Evolutionary conservation across 2,888 invertebrate genomes (phyloP), one percentile per base, ranked within the genome.

Genomic region (Belgica antarctica): DNA sequence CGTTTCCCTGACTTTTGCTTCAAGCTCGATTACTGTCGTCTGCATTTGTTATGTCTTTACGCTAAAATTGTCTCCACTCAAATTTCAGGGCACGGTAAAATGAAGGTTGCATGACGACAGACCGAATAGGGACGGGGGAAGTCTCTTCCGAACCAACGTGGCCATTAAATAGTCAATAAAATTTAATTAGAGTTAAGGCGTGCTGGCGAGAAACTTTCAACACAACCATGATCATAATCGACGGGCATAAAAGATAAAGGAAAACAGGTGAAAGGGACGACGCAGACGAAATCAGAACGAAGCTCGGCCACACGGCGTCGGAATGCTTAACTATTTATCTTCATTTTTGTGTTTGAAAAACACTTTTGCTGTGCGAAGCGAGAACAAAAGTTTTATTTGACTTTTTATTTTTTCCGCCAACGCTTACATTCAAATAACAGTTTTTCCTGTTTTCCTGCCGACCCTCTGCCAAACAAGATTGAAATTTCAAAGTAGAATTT

Each of bases 211-310:
- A 25, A 59, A 27, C n/a, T 24, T 22, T 19, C 22, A 4, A n/a
- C 41, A 41, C 15, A 5, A 12, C 5, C 31, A 31, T 31, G 31
- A 31, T 31, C 5, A 31, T 41, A 12, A 4, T 41, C 31, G 10
- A 31, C 31, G 5, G 31, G 41, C 41, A n/a, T 41, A 12, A 12
- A 15, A 41, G 12, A 41, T 4, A 15, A 3, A 41, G 41, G 3
- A 12, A 41, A 41, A 41, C 52, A 52, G 52, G 52, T 52, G 22
- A 22, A 52, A 52, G 22, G 22, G 52, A 4, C 52, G 52, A 52
- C 22, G 22, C 12, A 41, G 15, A n/a, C 41, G 5, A 41, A 41
- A 41, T 52, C 19, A 52, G 8, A 22, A 22, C 52, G 22, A 52
- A 52, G 52, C 4, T 52, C 8, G 17, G 19, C 2, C 2, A 52